Base-by-base conservation (phyloP, 2,113 vertebrate species). In the Ellobius talpinus region DNA sequence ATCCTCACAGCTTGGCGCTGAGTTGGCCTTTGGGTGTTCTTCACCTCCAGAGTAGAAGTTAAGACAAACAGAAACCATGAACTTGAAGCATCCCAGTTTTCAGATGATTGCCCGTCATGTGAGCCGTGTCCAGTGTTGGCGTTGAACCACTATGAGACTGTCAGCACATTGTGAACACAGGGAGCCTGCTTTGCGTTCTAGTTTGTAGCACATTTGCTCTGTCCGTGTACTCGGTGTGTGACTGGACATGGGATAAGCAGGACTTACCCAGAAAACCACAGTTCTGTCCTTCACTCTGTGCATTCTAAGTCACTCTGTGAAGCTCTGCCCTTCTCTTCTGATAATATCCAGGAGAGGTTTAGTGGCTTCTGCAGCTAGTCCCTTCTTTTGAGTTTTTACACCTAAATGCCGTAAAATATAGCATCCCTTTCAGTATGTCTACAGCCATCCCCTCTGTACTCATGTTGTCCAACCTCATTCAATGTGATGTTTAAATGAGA, bases 341-440 rank as follows among this genome's bases (percentile, higher is more conserved):
- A 77, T 65, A 42, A 79, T 66, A 88, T 91, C 52, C 52, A 70
- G 24, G 26, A 55, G 31, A 70, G 50, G 4, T 73, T n/a, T 8
- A 52, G 16, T 81, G 68, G 89, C 77, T 95, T 89, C 42, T 81
- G 45, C 42, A 19, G 47, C 61, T n/a, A 39, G 33, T 85, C 42
- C 11, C 42, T 66, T 90, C 66, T 84, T 76, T 91, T 93, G 42
- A 58, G 55, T 94, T 96, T 94, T 97, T 36, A 89, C 55, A 36
- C 55, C 31, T 61, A 88, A 84, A 93, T 55, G 70, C 66, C 26
- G 61, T 63, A 23, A 52, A 89, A 72, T 31, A 23, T 11, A 68
- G 14, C 33, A 21, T 92, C 31, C 17, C n/a, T 95, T 84, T 85
- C 12, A 92, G 2, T 65, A 90, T 9, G 45, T 95, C 78, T 97